Base-by-base conservation (phyloP, 2,888 invertebrate species). In the Rotaria sp. region DNA sequence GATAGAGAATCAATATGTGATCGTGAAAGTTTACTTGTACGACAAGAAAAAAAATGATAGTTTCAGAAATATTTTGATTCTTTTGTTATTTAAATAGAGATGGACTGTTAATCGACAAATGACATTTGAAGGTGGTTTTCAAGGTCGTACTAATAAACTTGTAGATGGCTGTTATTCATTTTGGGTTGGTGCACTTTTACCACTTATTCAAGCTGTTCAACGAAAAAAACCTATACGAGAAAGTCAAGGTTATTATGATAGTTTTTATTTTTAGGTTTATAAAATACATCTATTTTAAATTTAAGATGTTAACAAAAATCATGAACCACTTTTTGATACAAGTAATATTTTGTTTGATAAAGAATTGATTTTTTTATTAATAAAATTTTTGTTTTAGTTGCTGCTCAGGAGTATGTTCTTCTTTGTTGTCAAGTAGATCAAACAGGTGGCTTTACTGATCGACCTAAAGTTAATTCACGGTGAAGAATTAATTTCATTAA, bases 151-250 rank as follows among this genome's bases (percentile, higher is more conserved):
- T 3, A 98, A 99, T 92, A 99, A 99, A 92, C 92, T 99, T 88
- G 98, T 99, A 0, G 99, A 99, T 93, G 96, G 96, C 7, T 99
- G 99, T 91, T 99, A 99, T 91, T 97, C 97, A 0, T 99, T 97
- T 92, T 99, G 99, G 99, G 96, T 96, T 92, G 97, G 96, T 50
- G 97, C 95, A 85, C 93, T 94, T 84, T 95, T 97, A 90, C 95
- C 96, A 67, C 80, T 87, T 26, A 85, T 86, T 59, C 75, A 86
- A 80, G 50, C 74, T 45, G 55, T 84, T n/a, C 30, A 30, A 85
- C 57, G 50, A 67, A 5, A 35, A 48, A 84, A 57, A 74, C 45
- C 45, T 35, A 52, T n/a, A 26, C 84, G 24, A n/a, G n/a, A 84
- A 21, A 15, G 18, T 45, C 48, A 84, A 45, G 41, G 84, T 45